phyloP scores from a whole-genome alignment of 35 echinoderm and acorn worm species.

The Holothuria glaberrima region DNA sequence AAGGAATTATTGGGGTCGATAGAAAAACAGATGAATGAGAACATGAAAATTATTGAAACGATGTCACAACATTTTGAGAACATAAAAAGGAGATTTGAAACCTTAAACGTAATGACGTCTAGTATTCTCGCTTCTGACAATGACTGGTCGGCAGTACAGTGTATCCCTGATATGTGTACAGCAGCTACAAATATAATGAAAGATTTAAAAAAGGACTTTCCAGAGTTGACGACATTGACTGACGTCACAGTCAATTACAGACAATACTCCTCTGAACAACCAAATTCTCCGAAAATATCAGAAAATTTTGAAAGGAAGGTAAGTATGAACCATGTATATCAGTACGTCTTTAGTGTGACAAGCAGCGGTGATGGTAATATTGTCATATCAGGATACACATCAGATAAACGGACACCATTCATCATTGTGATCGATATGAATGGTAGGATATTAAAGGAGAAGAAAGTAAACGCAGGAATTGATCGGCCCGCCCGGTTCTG shows the following conservation, averaged over 20 bases:
- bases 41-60: neutral
- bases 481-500: neutral
- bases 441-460: neutral
- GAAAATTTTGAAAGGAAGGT: neutral
- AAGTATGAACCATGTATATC: neutral
- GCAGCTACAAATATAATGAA: neutral
- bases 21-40: neutral
- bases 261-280: neutral
- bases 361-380: neutral
- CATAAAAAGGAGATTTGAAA: neutral
- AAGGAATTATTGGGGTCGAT: neutral
- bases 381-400: neutral
- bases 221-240: neutral
- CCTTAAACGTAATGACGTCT: neutral
- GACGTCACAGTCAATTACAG: no score
- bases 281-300: neutral
- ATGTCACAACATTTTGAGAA: neutral
- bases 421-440: neutral
- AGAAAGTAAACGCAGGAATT: neutral
- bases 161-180: constrained; percentile 15
- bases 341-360: neutral
- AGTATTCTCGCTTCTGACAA: neutral
- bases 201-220: constrained; percentile 22
- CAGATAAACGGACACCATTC: neutral
- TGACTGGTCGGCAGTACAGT: constrained; percentile 34